phyloP scores from a whole-genome alignment of 2,888 invertebrate species.

The Caenorhabditis japonica region DNA sequence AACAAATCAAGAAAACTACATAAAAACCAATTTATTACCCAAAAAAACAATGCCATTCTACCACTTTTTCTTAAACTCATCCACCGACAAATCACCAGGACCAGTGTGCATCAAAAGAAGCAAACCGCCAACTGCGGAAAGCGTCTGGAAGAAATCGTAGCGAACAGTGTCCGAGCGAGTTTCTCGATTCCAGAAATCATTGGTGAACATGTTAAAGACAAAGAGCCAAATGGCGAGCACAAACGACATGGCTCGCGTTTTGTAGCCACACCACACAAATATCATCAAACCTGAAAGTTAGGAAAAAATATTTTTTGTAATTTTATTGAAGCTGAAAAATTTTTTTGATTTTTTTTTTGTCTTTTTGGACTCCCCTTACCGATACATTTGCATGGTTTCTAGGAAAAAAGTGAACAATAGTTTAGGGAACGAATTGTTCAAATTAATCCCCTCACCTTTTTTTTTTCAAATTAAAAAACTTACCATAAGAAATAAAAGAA shows the following conservation, averaged over 20 bases:
- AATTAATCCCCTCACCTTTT: too few relatives aligned
- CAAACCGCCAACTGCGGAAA: slow-evolving; percentile 95
- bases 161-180: slow-evolving; percentile 91
- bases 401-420: too few relatives aligned
- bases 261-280: slow-evolving; percentile 91
- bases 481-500: too few relatives aligned
- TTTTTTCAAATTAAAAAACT: too few relatives aligned
- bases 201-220: slow-evolving; percentile 93
- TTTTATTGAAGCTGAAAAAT: too few relatives aligned
- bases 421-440: too few relatives aligned
- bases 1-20: too few relatives aligned
- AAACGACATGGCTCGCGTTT: slow-evolving; percentile 96
- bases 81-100: slow-evolving; percentile 98
- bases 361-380: too few relatives aligned
- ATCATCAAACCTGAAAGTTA: slow-evolving; percentile 61
- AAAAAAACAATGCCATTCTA: slow-evolving; percentile 78
- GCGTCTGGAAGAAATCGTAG: slow-evolving; percentile 96
- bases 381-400: too few relatives aligned
- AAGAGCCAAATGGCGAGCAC: slow-evolving; percentile 89
- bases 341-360: too few relatives aligned
- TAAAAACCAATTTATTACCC: too few relatives aligned
- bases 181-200: slow-evolving; percentile 88
- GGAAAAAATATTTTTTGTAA: too few relatives aligned
- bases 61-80: slow-evolving; percentile 99
- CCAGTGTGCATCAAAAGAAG: slow-evolving; percentile 97